A percentile compares a stretch with the other conserved stretches of the same genome.
These are phyloP conservation scores for Cheilosia variabilis DNA, from an alignment of 2,888 invertebrate species.

Conservation along the genomic window DNA sequence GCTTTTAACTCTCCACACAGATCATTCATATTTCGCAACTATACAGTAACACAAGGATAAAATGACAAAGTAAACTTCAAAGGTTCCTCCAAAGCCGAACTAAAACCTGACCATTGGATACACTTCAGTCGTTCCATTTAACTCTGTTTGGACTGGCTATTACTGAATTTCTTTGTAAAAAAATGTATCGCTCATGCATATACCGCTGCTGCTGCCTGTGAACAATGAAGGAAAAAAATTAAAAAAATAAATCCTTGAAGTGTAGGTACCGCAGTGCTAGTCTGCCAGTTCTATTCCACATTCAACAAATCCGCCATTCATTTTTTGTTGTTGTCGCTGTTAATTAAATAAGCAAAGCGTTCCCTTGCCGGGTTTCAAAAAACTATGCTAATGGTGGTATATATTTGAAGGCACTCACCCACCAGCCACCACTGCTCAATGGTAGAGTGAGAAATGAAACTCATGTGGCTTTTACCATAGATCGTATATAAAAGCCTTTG, in stretches of 20 bases:
- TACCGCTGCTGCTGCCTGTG: constrained; percentile 18
- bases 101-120: constrained; percentile 67
- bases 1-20: constrained; percentile 36
- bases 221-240: constrained; percentile 24
- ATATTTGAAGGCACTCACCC: background rate
- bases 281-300: constrained; percentile 50
- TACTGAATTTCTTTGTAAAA: constrained; percentile 39
- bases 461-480: constrained; percentile 59
- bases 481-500: constrained; percentile 46
- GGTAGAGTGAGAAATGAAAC: constrained; percentile 42
- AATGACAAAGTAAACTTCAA: constrained; percentile 27
- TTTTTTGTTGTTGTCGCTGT: constrained; percentile 42
- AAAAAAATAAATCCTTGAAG: constrained; percentile 53
- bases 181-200: constrained; percentile 26
- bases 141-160: constrained; percentile 52
- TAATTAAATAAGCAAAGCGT: constrained; percentile 71
- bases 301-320: constrained; percentile 58
- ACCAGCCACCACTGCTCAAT: constrained; percentile 4
- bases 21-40: constrained; percentile 43
- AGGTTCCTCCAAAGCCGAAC: constrained; percentile 47
- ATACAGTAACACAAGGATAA: background rate
- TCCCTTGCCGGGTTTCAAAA: constrained; percentile 46
- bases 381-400: constrained; percentile 43
- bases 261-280: constrained; percentile 51
- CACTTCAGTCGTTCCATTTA: constrained; percentile 67